Conservation (phyloP, 2,888 invertebrate species). For the Phengaris alcon region DNA sequence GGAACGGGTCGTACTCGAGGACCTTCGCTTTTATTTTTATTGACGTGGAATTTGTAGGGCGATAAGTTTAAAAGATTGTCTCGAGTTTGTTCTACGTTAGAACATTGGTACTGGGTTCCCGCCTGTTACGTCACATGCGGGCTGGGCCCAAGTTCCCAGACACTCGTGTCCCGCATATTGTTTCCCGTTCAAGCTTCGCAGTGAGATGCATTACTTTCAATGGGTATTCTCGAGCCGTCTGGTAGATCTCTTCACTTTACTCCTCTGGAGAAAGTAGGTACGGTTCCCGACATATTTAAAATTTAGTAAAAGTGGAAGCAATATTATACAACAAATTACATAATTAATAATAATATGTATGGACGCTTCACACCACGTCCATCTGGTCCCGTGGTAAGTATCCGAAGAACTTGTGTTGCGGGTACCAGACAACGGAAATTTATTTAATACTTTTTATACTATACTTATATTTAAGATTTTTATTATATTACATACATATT, state of each 20-base stretch:
- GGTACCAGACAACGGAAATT: no score
- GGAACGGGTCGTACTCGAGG: slow-evolving; percentile 50
- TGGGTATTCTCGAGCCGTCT: background rate
- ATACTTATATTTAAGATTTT: no score
- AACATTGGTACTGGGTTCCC: background rate
- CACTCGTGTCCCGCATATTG: background rate
- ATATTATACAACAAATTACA: background rate
- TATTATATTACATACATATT: no score
- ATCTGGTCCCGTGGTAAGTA: no score
- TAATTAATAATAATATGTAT: background rate
- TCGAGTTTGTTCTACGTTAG: background rate
- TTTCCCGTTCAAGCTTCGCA: slow-evolving; percentile 7
- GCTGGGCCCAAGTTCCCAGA: background rate
- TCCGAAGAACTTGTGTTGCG: no score
- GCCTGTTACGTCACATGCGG: background rate
- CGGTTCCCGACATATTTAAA: background rate
- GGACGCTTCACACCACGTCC: no score
- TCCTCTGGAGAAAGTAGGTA: background rate
- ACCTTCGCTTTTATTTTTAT: slow-evolving; percentile 35
- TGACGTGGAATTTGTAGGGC: slow-evolving; percentile 31
- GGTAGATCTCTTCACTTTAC: background rate
- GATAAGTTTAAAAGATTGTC: background rate
- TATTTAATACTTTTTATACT: no score
- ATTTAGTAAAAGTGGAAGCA: background rate
- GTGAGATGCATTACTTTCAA: background rate